Conservation (phyloP, 2,797 vertebrate genomes). For the Euphonia xanthogaster region DNA sequence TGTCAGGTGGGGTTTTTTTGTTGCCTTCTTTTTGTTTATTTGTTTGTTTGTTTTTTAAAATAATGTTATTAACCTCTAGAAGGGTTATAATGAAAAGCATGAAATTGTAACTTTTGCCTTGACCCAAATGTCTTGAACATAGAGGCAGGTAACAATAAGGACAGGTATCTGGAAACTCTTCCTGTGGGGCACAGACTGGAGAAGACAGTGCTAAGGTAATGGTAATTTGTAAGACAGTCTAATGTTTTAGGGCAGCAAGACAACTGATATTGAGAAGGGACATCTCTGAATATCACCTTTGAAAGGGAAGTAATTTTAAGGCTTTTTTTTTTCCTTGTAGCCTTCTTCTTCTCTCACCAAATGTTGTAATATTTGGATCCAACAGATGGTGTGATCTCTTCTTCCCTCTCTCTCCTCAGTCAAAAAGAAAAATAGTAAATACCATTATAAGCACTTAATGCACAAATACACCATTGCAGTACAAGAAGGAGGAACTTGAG, state of each 20-base stretch:
- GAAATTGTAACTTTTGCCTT: background rate
- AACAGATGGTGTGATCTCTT: background rate
- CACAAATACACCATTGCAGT: background rate
- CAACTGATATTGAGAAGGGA: background rate
- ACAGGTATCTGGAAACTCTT: background rate
- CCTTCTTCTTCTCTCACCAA: background rate
- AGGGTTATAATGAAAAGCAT: background rate
- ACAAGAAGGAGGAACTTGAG: background rate
- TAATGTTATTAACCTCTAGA: background rate
- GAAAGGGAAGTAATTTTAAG: background rate
- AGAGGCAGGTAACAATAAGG: background rate
- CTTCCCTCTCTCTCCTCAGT: background rate
- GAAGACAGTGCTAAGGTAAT: background rate
- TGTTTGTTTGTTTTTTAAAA: background rate
- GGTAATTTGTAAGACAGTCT: background rate
- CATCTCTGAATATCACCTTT: background rate
- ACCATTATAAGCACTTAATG: background rate
- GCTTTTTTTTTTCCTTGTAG: background rate
- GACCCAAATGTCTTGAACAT: background rate
- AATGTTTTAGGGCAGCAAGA: background rate
- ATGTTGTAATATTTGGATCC: background rate
- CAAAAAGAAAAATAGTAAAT: conserved; percentile 24
- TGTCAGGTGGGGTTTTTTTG: background rate
- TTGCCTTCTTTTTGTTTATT: background rate
- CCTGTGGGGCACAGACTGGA: rapidly evolving